A percentile compares a stretch with the other conserved stretches of the same genome.
phyloP scores from a whole-genome alignment of 2,113 vertebrate species.

The Ochotona curzoniae region DNA sequence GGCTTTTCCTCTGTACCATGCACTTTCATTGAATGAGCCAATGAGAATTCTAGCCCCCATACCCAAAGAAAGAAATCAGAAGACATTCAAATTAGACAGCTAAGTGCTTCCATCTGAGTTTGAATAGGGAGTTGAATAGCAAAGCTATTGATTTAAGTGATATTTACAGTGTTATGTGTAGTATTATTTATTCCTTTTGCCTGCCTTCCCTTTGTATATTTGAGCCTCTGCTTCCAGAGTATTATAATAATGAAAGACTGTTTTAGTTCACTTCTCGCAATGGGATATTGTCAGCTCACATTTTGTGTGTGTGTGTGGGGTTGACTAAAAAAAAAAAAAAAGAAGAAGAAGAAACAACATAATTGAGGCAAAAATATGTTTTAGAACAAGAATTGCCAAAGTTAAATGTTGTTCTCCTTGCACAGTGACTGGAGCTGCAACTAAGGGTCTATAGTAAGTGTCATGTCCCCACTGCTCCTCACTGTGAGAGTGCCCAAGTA shows the following conservation, averaged over 20 bases:
- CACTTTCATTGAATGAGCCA: not conserved
- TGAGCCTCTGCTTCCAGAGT: not conserved
- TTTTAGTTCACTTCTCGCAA: not conserved
- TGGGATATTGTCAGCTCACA: not conserved
- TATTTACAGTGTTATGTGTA: not conserved
- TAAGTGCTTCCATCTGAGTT: not conserved
- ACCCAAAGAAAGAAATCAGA: not conserved
- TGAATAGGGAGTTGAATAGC: not conserved
- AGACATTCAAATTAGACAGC: not conserved
- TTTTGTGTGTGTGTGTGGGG: not conserved
- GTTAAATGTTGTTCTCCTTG: not conserved
- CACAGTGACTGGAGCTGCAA: not conserved
- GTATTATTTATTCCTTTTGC: not conserved
- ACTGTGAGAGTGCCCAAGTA: not conserved
- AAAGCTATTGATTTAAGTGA: not conserved
- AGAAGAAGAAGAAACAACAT: not conserved
- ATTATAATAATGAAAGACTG: not conserved
- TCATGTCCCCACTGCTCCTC: not conserved
- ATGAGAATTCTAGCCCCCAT: not conserved
- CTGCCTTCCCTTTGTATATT: not conserved
- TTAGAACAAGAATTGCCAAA: not conserved
- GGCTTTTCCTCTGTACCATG: slow-evolving; percentile 18
- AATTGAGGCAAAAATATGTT: not conserved
- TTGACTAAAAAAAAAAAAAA: not conserved
- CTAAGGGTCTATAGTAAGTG: not conserved